Conservation (phyloP, 2,797 vertebrate genomes). For the Harpagifer antarcticus region DNA sequence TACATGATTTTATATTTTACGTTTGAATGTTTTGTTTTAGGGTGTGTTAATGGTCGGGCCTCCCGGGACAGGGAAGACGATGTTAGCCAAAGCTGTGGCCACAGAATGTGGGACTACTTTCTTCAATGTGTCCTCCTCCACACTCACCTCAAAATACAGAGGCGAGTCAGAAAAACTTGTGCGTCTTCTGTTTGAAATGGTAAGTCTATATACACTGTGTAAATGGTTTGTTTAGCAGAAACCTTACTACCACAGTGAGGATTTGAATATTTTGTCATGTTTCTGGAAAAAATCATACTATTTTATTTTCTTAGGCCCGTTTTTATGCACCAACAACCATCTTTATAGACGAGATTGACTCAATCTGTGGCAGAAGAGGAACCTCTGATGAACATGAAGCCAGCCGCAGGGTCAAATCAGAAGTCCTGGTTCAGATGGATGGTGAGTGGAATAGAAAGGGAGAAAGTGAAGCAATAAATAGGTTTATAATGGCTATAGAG, state of each 20-base stretch:
- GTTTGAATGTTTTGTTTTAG: constrained; percentile 75
- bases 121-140: constrained; percentile 98
- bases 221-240: not conserved
- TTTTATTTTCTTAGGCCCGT: constrained; percentile 84
- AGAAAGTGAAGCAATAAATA: not conserved
- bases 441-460: constrained; percentile 83
- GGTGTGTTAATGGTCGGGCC: constrained; percentile 98
- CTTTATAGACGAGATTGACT: constrained; percentile 99
- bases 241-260: not conserved
- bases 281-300: not conserved
- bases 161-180: constrained; percentile 99
- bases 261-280: not conserved
- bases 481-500: not conserved
- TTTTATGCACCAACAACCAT: constrained; percentile 98
- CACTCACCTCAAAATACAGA: constrained; percentile 95
- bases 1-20: not conserved
- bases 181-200: constrained; percentile 98
- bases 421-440: constrained; percentile 98
- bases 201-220: constrained; percentile 66
- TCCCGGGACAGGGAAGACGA: constrained; percentile 98
- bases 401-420: constrained; percentile 97
- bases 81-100: constrained; percentile 98
- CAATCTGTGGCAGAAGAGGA: constrained; percentile 95
- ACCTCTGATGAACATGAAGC: constrained; percentile 97
- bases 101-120: constrained; percentile 98